These are phyloP conservation scores for Barbus barbus DNA, from an alignment of 2,113 vertebrate genomes.

Conservation along the genomic window DNA sequence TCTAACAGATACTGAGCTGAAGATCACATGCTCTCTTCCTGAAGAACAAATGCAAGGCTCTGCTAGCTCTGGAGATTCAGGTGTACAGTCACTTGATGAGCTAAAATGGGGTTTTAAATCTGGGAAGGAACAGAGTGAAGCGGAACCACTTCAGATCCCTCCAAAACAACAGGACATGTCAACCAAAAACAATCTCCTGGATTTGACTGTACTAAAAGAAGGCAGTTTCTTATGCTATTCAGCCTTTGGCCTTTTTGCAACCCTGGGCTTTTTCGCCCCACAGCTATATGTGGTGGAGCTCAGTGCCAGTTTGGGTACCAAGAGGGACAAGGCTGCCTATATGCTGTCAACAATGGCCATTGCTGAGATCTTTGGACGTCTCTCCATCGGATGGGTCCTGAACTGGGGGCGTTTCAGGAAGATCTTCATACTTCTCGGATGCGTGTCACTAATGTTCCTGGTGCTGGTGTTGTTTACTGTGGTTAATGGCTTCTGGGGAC, in stretches of 20 bases:
- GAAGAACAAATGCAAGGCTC: slow-evolving; percentile 64
- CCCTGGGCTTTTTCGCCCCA: slow-evolving; percentile 93
- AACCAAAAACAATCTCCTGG: slow-evolving; percentile 73
- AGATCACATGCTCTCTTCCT: slow-evolving; percentile 30
- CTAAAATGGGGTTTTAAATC: slow-evolving; percentile 33
- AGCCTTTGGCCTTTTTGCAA: slow-evolving; percentile 92
- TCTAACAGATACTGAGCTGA: slow-evolving; percentile 38
- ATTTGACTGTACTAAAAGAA: slow-evolving; percentile 90
- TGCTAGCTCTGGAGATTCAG: slow-evolving; percentile 82
- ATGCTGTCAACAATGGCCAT: slow-evolving; percentile 89
- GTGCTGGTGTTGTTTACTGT: slow-evolving; percentile 88
- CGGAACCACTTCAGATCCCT: background rate
- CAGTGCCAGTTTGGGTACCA: slow-evolving; percentile 82
- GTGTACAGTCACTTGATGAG: slow-evolving; percentile 79
- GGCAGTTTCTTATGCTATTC: slow-evolving; percentile 89
- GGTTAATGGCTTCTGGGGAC: slow-evolving; percentile 84
- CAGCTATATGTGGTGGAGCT: slow-evolving; percentile 91
- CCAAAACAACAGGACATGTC: slow-evolving; percentile 11
- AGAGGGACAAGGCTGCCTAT: slow-evolving; percentile 81
- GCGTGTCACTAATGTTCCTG: slow-evolving; percentile 74
- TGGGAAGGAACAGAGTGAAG: slow-evolving; percentile 41
- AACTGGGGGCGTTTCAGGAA: slow-evolving; percentile 80
- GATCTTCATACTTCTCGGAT: slow-evolving; percentile 87
- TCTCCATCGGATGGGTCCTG: slow-evolving; percentile 84
- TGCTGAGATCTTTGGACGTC: slow-evolving; percentile 86